Conservation (phyloP, 2,113 vertebrate species). For the Pantherophis guttatus region DNA sequence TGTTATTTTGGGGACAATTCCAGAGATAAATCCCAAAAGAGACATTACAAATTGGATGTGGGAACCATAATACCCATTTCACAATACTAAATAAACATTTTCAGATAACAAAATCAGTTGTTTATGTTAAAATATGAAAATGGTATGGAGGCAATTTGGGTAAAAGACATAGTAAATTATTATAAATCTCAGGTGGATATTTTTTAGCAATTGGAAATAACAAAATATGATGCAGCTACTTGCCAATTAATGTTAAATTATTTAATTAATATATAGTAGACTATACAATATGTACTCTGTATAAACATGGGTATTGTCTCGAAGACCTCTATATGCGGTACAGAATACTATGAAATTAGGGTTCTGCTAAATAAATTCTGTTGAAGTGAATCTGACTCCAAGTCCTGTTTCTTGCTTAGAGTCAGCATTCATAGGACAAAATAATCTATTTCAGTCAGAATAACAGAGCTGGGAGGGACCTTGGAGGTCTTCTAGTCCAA, state of each 20-base stretch:
- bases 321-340: neutral
- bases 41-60: neutral
- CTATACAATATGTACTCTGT: neutral
- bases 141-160: neutral
- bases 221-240: neutral
- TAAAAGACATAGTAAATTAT: neutral
- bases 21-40: conserved; percentile 2
- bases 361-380: neutral
- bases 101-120: neutral
- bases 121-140: neutral
- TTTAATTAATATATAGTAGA: neutral
- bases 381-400: neutral
- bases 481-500: too few relatives aligned
- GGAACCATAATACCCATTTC: neutral
- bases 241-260: neutral
- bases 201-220: neutral
- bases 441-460: too few relatives aligned
- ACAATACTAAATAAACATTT: conserved; percentile 2
- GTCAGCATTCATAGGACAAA: neutral
- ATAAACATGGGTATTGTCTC: neutral
- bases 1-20: conserved; percentile 3
- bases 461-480: too few relatives aligned
- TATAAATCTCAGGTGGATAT: neutral
- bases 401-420: neutral
- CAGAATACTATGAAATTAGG: neutral